Conservation (phyloP, 2,888 invertebrate species). For the Gonocerus acuteangulatus region DNA sequence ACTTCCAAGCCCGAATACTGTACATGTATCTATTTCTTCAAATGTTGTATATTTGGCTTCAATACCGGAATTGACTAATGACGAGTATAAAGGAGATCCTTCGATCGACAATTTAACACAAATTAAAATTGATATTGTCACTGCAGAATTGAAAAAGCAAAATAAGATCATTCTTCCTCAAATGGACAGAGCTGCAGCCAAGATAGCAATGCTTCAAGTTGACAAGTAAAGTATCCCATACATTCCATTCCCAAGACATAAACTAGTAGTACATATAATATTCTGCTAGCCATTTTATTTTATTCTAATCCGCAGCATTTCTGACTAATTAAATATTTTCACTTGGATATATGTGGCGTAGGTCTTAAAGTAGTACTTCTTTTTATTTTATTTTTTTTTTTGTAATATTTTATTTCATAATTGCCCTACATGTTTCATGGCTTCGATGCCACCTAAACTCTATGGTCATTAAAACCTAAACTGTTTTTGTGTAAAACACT, state of each 20-base stretch:
- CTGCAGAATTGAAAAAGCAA: slow-evolving; percentile 31
- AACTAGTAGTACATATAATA: neutral
- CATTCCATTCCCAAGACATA: neutral
- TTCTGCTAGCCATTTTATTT: neutral
- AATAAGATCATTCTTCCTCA: slow-evolving; percentile 43
- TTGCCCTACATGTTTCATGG: no score
- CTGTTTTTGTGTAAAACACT: no score
- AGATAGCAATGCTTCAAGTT: slow-evolving; percentile 45
- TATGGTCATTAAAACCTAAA: no score
- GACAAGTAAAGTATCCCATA: slow-evolving; percentile 42
- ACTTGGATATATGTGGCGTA: no score
- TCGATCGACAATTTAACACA: slow-evolving; percentile 18
- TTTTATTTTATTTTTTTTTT: slow-evolving; percentile 6
- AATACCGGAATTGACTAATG: slow-evolving; percentile 31
- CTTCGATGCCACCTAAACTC: no score
- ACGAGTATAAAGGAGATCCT: slow-evolving; percentile 33
- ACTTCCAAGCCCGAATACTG: slow-evolving; percentile 42
- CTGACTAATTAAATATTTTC: neutral
- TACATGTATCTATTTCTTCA: slow-evolving; percentile 37
- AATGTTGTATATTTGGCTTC: slow-evolving; percentile 26
- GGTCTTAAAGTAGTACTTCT: no score
- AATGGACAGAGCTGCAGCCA: slow-evolving; percentile 44
- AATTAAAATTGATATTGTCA: slow-evolving; percentile 29
- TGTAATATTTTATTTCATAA: neutral
- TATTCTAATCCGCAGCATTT: neutral